A percentile compares a stretch with the other conserved stretches of the same genome.
Evolutionary conservation across 35 echinoderm and acorn worm genomes (phyloP).

Genomic region (Patiria miniata): DNA sequence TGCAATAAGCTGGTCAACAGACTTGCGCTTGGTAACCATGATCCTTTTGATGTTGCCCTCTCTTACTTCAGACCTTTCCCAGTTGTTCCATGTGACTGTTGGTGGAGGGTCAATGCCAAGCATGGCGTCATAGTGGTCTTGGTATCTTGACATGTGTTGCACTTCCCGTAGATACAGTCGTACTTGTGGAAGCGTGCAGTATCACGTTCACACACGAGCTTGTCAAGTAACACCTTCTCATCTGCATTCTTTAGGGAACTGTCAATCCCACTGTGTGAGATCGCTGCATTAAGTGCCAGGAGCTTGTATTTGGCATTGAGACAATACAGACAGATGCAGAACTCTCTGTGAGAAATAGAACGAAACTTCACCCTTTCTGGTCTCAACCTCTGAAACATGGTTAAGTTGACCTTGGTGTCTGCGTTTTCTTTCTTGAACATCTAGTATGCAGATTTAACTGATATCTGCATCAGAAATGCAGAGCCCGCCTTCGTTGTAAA

Average conservation of each 20-base stretch:
- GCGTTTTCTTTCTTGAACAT: neutral
- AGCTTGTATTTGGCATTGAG: neutral
- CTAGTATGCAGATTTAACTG: neutral
- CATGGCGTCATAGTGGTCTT: neutral
- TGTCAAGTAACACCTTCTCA: neutral
- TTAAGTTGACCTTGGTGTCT: neutral
- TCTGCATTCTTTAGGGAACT: neutral
- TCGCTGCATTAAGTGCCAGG: neutral
- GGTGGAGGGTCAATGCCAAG: neutral
- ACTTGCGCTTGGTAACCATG: neutral
- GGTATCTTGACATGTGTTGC: neutral
- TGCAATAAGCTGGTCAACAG: slow-evolving; percentile 1
- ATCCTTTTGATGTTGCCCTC: neutral
- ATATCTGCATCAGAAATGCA: neutral
- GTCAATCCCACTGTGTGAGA: neutral
- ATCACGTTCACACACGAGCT: neutral
- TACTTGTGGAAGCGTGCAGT: neutral
- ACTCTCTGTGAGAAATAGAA: neutral
- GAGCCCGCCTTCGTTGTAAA: neutral
- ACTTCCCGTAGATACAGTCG: neutral
- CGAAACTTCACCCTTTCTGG: neutral
- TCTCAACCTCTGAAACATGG: neutral
- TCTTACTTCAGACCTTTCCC: neutral
- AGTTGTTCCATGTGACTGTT: neutral
- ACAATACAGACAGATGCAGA: neutral